Conservation (phyloP, 2,113 vertebrate species). For the Dicrurus megarhynchus region DNA sequence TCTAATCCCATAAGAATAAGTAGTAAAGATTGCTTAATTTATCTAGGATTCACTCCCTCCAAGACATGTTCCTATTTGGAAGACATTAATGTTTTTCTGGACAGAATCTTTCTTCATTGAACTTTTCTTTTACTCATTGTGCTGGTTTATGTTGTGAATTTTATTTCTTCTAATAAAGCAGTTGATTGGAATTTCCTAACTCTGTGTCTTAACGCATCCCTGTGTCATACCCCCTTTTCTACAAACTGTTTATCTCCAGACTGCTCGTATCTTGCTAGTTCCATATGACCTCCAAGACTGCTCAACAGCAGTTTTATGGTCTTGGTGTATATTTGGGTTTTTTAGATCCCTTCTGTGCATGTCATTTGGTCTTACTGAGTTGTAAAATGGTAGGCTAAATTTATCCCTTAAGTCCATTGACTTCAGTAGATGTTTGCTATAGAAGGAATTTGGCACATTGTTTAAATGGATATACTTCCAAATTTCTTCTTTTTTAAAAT, state of each 20-base stretch:
- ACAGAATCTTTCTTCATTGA: not conserved
- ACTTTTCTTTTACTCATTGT: not conserved
- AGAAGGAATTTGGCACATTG: not conserved
- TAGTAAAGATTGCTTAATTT: not conserved
- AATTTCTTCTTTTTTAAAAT: not conserved
- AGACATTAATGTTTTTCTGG: not conserved
- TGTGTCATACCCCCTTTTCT: not conserved
- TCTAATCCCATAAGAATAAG: not conserved
- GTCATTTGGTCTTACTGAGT: not conserved
- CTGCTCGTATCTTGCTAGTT: not conserved
- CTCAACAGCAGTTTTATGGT: constrained; percentile 25
- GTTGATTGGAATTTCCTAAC: constrained; percentile 12
- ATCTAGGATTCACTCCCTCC: not conserved
- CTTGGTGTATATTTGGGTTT: constrained; percentile 4
- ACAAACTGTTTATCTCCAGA: not conserved
- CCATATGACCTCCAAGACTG: not conserved
- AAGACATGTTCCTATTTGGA: not conserved
- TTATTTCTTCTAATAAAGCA: constrained; percentile 47
- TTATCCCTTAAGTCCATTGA: constrained; percentile 30
- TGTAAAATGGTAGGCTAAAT: constrained; percentile 37
- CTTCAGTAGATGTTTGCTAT: constrained; percentile 14
- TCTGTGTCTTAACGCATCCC: not conserved
- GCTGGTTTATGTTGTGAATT: constrained; percentile 14
- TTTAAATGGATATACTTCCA: not conserved
- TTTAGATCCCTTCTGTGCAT: constrained; percentile 21